Base-by-base conservation (phyloP, 2,888 invertebrate genomes). In the Ophion slaviceki region DNA sequence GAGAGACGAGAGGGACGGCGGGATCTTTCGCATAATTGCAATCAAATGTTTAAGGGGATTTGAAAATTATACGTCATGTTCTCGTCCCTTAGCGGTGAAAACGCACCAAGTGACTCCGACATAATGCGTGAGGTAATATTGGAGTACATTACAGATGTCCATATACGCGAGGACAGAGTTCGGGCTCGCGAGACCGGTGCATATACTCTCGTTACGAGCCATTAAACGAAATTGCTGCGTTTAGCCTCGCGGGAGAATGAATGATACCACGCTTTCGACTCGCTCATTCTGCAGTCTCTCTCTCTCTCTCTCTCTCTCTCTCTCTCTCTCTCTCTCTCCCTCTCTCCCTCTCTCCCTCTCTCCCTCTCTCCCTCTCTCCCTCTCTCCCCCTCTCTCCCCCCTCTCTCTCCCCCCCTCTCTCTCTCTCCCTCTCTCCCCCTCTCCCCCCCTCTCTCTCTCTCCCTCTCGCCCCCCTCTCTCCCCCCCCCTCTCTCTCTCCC, bases 171-270 rank as follows among this genome's bases (percentile, higher is more conserved):
- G 4, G 24, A 59, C n/a, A 32, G 82, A 71, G 80, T 61, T 74
- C 61, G 47, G 32, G 72, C 72, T 74, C 70, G 78, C 85, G 82
- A 77, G 72, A 28, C 4, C 75, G 70, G 64, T 82, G 82, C 78
- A 82, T 66, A 47, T 70, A 77, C 77, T 80, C 83, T 85, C 74
- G 86, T 87, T 85, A 87, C 86, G 83, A 81, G 83, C 75, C 85
- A 87, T 87, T 87, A 86, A 86, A 85, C 80, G 80, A 87, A 87
- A 87, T 87, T 87, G 86, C 85, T 85, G 86, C 87, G 85, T 85
- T 87, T 86, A 86, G 83, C 85, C 81, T 82, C 74, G 83, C 85
- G 85, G 85, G 83, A 81, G 83, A 78, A 71, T 76, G 84, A 86
- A 81, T 84, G 83, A 86, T 83, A 86, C 83, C 71, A 67, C 61